Base-by-base conservation (phyloP, 2,888 invertebrate genomes). In the Harpalus rufipes region DNA sequence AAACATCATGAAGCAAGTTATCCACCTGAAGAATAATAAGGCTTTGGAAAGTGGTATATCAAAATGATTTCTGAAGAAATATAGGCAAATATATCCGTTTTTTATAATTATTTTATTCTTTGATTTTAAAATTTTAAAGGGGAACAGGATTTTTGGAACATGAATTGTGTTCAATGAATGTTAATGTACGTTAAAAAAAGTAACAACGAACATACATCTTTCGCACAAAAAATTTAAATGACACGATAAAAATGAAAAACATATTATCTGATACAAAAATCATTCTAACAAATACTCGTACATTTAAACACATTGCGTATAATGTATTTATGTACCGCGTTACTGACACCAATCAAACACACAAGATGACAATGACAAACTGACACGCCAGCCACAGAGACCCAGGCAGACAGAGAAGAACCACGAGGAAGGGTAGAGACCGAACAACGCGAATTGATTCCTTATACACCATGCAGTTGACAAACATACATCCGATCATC, bases 1-100 rank as follows among this genome's bases (percentile, higher is more conserved):
- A 79, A 56, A 79, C n/a, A 79, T 44, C 74, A 84, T 84, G 74
- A 84, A 84, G 78, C 84, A 84, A 84, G 51, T 84, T 63, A 10
- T 78, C 84, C 84, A 84, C 65, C 74, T 74, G 18, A 74, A 72
- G 72, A 82, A 51, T 56, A 56, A 56, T 32, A 56, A 81, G 32
- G 81, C n/a, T 65, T 63, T 14, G 39, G 32, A 74, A 61, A 63
- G 16, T 44, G 32, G 63, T 41, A 81, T 80, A 59, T 80, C 51
- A 51, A 21, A 74, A 68, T 32, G 76, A 79, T 59, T 12, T 79
- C 79, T 79, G 21, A 58, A 79, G 41, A 79, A 59, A 79, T 21
- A 61, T 78, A 41, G 44, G 51, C 74, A 51, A 78, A 44, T 78
- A 58, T 39, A 51, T 51, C 44, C 6, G 12, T 44, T 18, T 78